Conservation (phyloP, 2,888 invertebrate genomes). For the Platycheirus rosarum region DNA sequence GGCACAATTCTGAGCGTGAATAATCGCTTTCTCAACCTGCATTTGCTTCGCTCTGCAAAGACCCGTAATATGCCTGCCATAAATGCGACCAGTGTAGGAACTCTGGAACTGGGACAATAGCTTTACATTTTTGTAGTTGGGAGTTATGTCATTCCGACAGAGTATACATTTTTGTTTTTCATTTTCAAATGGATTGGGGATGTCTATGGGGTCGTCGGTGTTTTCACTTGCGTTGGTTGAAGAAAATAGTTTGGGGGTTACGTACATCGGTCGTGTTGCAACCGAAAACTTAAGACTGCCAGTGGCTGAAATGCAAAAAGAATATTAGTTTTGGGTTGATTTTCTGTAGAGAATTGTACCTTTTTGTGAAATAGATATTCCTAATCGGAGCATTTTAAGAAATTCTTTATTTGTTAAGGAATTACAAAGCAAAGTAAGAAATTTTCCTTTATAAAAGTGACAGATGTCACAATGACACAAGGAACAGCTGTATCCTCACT, state of each 20-base stretch:
- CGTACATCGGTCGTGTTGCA: conserved; percentile 35
- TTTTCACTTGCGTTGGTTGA: conserved; percentile 4
- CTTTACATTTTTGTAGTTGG: conserved; percentile 95
- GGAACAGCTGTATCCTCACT: too few relatives aligned
- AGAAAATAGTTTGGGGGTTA: conserved; percentile 51
- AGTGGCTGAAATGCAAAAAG: conserved; percentile 32
- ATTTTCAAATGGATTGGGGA: conserved; percentile 91
- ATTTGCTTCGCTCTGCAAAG: conserved; percentile 92
- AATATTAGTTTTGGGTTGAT: too few relatives aligned
- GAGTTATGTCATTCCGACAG: conserved; percentile 91
- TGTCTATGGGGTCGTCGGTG: conserved; percentile 83
- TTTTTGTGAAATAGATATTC: conserved; percentile 24
- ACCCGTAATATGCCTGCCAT: conserved; percentile 96
- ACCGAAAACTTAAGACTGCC: conserved; percentile 11
- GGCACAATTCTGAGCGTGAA: conserved; percentile 89
- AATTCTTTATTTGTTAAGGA: not conserved
- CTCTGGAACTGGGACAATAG: conserved; percentile 98
- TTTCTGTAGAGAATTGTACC: too few relatives aligned
- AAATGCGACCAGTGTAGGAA: conserved; percentile 95
- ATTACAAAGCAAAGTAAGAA: not conserved
- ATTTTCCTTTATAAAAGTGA: conserved; percentile 1
- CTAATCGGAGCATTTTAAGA: conserved; percentile 41
- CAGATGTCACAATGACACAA: conserved; percentile 14
- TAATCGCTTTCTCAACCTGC: conserved; percentile 88
- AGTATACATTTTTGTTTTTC: conserved; percentile 90